phyloP scores from a whole-genome alignment of 2,797 vertebrate genomes.

The Vespertilio murinus region DNA sequence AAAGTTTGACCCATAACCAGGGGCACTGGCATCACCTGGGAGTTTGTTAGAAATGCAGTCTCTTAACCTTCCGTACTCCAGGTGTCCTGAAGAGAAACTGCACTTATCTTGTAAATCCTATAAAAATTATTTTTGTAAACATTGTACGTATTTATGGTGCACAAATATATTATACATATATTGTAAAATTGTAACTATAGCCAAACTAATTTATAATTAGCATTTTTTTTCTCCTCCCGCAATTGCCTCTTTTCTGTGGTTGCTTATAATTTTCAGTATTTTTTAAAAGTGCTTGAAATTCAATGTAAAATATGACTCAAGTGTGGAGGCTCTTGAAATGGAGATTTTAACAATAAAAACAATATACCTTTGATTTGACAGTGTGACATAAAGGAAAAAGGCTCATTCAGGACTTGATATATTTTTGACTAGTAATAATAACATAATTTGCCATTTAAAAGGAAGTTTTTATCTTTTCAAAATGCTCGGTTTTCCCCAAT shows the following conservation, averaged over 20 bases:
- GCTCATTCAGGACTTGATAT: background rate
- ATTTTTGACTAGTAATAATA: background rate
- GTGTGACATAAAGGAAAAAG: background rate
- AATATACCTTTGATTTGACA: background rate
- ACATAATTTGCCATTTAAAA: background rate
- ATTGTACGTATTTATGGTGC: background rate
- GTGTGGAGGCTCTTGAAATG: background rate
- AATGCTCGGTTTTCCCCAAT: background rate
- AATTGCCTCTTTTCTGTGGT: background rate
- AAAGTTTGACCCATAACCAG: background rate
- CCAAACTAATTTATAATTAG: background rate
- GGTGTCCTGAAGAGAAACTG: background rate
- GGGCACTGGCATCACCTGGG: background rate
- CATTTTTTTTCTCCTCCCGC: background rate
- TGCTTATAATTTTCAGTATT: background rate
- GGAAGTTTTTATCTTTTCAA: constrained; percentile 4
- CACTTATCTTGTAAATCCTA: background rate
- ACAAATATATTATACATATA: background rate
- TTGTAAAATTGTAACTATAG: background rate
- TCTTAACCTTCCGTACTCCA: too few relatives aligned
- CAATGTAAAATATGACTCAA: background rate
- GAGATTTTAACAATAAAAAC: background rate
- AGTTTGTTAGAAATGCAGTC: background rate
- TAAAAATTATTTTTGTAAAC: background rate
- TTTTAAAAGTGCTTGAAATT: constrained; percentile 3